Conservation (phyloP, 2,888 invertebrate genomes). For the Ashinkailepas kermadecensis region DNA sequence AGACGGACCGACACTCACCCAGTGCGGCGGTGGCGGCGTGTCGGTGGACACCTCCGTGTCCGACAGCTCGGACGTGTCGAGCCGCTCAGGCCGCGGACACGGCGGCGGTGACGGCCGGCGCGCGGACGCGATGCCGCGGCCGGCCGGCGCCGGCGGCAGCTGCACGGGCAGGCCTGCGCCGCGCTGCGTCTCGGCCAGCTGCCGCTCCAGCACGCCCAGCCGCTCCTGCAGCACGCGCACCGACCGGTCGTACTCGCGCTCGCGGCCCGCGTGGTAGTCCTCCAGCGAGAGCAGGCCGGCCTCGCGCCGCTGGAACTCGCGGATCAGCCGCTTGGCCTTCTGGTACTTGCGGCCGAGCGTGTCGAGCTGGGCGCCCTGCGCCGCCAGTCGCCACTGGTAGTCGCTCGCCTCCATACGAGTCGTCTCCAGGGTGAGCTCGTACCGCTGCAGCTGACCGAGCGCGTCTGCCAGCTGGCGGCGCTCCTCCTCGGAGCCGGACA, state of each 20-base stretch:
- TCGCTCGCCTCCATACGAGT: conserved; percentile 57
- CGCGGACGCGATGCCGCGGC: conserved; percentile 21
- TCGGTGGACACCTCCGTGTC: conserved; percentile 15
- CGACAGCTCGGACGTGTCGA: conserved; percentile 25
- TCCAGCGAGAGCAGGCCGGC: conserved; percentile 82
- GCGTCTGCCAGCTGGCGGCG: conserved; percentile 20
- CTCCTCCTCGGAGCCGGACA: conserved; percentile 18
- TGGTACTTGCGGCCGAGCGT: conserved; percentile 78
- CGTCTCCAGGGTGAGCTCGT: conserved; percentile 62
- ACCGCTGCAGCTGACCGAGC: conserved; percentile 57
- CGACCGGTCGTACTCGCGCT: conserved; percentile 9
- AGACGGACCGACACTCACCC: background rate
- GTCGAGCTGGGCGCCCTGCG: conserved; percentile 68
- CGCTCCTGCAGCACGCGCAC: conserved; percentile 3
- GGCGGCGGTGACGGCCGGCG: conserved; percentile 15
- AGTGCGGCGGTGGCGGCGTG: background rate
- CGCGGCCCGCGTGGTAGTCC: conserved; percentile 57
- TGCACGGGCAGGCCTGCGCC: conserved; percentile 63
- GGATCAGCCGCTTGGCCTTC: conserved; percentile 78
- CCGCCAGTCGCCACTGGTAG: conserved; percentile 65
- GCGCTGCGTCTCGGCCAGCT: conserved; percentile 63
- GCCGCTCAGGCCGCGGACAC: background rate
- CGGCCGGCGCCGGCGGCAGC: conserved; percentile 35
- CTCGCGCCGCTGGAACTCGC: conserved; percentile 83
- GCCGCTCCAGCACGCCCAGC: conserved; percentile 39